Percentiles rank a stretch among this genome's conserved stretches.
Conservation (phyloP, 2,797 vertebrate genomes). For the Enteromius treurensis region DNA sequence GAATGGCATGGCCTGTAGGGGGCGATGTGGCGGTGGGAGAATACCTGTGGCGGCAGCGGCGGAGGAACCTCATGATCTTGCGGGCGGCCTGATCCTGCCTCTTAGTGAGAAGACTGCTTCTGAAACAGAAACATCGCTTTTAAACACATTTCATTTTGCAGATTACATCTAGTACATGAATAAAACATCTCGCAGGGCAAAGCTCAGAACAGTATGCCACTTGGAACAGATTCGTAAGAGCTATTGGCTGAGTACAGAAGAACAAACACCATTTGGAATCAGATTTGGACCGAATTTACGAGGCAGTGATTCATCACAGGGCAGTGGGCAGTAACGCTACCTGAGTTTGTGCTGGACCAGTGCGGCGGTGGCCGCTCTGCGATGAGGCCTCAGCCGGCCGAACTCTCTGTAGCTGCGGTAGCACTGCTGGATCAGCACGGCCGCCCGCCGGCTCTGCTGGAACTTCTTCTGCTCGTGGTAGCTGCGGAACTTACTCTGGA, state of each 20-base stretch:
- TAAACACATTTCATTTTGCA: constrained; percentile 10
- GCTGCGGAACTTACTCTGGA: constrained; percentile 99
- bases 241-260: constrained; percentile 13
- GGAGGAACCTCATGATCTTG: constrained; percentile 99
- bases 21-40: constrained; percentile 46
- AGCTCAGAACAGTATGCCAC: constrained; percentile 32
- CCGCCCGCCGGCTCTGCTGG: constrained; percentile 95
- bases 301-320: constrained; percentile 3
- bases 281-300: constrained; percentile 19
- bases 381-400: constrained; percentile 87
- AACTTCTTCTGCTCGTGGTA: constrained; percentile 98
- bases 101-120: constrained; percentile 97
- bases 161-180: constrained; percentile 38
- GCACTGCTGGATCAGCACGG: constrained; percentile 97
- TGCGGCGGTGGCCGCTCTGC: constrained; percentile 82
- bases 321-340: constrained; percentile 68
- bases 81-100: constrained; percentile 99
- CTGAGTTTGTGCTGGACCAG: constrained; percentile 96
- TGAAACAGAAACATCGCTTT: constrained; percentile 68
- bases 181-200: constrained; percentile 28
- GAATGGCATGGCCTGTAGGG: constrained; percentile 18
- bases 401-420: constrained; percentile 97
- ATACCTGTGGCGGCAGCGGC: constrained; percentile 98
- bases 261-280: constrained; percentile 25
- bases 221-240: constrained; percentile 28